Evolutionary conservation across 2,888 invertebrate genomes (phyloP), one percentile per base, ranked within the genome.

Genomic region (Drosophila multiciliata): DNA sequence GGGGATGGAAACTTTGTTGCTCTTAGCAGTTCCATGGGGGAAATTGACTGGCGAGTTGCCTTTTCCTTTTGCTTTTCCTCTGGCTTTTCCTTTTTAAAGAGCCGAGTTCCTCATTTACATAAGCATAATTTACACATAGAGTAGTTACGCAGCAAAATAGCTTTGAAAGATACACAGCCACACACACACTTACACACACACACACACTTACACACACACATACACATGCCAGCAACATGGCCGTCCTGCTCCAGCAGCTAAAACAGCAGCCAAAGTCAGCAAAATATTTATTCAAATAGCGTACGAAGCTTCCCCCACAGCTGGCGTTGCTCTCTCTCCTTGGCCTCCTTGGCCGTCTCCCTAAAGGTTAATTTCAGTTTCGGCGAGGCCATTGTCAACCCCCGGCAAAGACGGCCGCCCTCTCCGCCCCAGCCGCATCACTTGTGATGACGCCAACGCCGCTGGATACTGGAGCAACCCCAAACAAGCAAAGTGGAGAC

Each of bases 281-380:
- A 90, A 83, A 91, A 91, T 91, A 91, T 92, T 90, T 92, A 91
- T 92, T 91, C 89, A 91, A 92, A 92, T 91, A 83, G 88, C 89
- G 85, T 89, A 75, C 79, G 29, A 29, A 29, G 71, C 62, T 83
- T 49, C 58, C 59, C 60, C 48, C 26, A 0, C 3, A 17, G 26
- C 36, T 42, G 38, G 38, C 26, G 26, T 23, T 23, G 38, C 9
- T 20, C 5, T 1, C 33, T 35, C 52, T 23, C 23, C 23, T 23
- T 23, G 23, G 23, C 45, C 78, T 54, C 38, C 62, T 42, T 49
- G 62, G 49, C 55, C 50, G 49, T 68, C 80, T 85, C 82, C 82
- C 86, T 71, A 81, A 89, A 89, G 89, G 92, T 91, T 91, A 91
- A 91, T 91, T 91, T 91, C 84, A 83, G 77, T 71, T 85, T 83